Base-by-base conservation (phyloP, 2,888 invertebrate genomes). In the Trichopoda pennipes region DNA sequence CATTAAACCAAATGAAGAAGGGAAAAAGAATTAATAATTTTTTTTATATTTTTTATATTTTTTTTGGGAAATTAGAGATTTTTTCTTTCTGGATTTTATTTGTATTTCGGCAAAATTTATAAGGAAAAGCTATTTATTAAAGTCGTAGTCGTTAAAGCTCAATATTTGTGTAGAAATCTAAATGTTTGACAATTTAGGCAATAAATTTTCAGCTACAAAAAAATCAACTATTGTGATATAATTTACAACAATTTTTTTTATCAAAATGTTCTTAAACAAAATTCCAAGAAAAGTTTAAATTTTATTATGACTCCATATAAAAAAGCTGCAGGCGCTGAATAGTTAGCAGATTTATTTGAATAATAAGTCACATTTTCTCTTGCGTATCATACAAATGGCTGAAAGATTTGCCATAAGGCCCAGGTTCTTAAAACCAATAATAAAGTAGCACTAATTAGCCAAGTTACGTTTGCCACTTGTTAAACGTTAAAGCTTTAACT, bases 31-130 rank as follows among this genome's bases (percentile, higher is more conserved):
- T 38, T 66, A 6, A 14, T 21, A 51, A 17, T 44, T 17, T 60
- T 19, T 14, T 42, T 44, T 38, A 14, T 38, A 17, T 44, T 17
- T 60, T 19, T 14, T 42, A n/a, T 38, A 14, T 38, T 60, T 56
- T 68, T 73, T 55, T 69, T 1, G 51, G 51, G 58, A 73, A 47
- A 73, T 73, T 47, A 35, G 68, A 79, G 60, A 44, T 61, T 73
- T 28, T 72, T 79, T n/a, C 42, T 53, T 68, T 53, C n/a, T 56
- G 63, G 68, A 14, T 12, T 12, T 38, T 38, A 38, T 42, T 21
- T 38, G n/a, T 42, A 0, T 1, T n/a, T 17, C 38, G 6, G 0
- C 21, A 14, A 35, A 49, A 19, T 14, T n/a, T 47, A 21, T 28
- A 28, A 28, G 28, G 28, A 32, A 56, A 28, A 28, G 32, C 28